These are phyloP conservation scores for Pan troglodytes DNA, from an alignment of 2,113 vertebrate genomes.

Conservation along the genomic window NHGRI_mPanTro3-v2.1_pri NC_072408.2:123892001-123892500, in stretches of 20 bases:
- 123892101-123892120: background rate
- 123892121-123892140: background rate
- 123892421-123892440: background rate
- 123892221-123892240: background rate
- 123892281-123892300: background rate
- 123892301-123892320: background rate
- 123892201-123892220: no score
- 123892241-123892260: no score
- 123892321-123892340: background rate
- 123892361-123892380: rapidly evolving
- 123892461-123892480: background rate
- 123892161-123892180: background rate
- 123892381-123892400: rapidly evolving
- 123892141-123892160: background rate
- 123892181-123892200: background rate
- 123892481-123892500: background rate
- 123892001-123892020: background rate
- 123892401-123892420: rapidly evolving
- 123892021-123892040: background rate
- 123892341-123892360: no score
- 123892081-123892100: background rate
- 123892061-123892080: background rate
- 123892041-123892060: background rate
- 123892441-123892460: rapidly evolving
- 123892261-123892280: background rate